Base-by-base conservation (phyloP, 2,113 vertebrate genomes). In the Seriola dumerili region DNA sequence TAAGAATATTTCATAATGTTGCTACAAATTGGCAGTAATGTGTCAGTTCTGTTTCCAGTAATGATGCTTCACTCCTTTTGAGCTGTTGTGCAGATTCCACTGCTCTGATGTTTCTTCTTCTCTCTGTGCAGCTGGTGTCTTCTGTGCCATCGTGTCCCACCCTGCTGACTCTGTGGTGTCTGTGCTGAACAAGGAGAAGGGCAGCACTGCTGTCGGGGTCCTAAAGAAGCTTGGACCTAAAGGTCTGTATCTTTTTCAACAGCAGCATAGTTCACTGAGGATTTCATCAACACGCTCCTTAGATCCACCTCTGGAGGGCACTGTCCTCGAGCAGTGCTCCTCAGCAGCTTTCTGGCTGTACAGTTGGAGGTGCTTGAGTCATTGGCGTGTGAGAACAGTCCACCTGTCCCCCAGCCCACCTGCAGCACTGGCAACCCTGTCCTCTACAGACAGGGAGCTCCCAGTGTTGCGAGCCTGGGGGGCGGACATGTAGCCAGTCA, bases 61-160 rank as follows among this genome's bases (percentile, higher is more conserved):
- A 23, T 54, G 23, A 23, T n/a, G 52, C 52, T 23, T 54, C 52
- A n/a, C n/a, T 52, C 8, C 52, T 21, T 21, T n/a, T 54, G 3
- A 16, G 16, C 13, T 54, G 4, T 10, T 10, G 1, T 23, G 19
- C 46, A 44, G 42, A 44, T 44, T 48, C 4, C 1, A 16, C 5
- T 48, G 23, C 7, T 44, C 21, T 54, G n/a, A 59, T 76, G 13
- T 40, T 2, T 54, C 14, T 52, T n/a, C 16, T 46, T 25, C 25
- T 61, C 16, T 81, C 2, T 86, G 5, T 96, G 58, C 94, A 99
- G 98, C 97, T 90, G 98, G 98, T 85, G 96, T 99, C 65, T 99
- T 99, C 94, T 99, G 98, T 94, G 98, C 98, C 83, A 97, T 99
- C 69, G 98, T 99, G 86, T 99, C 98, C 66, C 98, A 99, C 88